phyloP scores from a whole-genome alignment of 1,140 invertebrate species.

The Diabrotica undecimpunctata region DNA sequence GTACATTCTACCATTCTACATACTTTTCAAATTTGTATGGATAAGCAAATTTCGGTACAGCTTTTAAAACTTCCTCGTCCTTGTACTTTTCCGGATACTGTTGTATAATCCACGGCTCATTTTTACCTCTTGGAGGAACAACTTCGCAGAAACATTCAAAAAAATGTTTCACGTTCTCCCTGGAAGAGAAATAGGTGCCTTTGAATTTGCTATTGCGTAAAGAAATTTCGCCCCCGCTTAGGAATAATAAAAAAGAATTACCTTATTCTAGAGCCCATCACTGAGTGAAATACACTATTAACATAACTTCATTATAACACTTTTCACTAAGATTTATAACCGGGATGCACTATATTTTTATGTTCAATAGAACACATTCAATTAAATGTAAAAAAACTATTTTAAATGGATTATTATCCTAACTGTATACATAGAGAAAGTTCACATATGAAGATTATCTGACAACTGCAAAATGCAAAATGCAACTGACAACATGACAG shows the following conservation, averaged over 20 bases:
- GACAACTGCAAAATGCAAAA: not conserved
- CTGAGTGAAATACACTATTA: not conserved
- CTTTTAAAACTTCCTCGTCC: conserved; percentile 73
- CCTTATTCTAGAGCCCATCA: conserved; percentile 31
- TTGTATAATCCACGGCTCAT: conserved; percentile 68
- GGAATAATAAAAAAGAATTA: conserved; percentile 14
- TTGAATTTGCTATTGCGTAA: not conserved
- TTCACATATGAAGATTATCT: not conserved
- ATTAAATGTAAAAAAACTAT: not conserved
- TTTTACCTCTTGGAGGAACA: conserved; percentile 58
- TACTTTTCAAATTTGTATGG: conserved; percentile 79
- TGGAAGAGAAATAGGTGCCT: conserved; percentile 40
- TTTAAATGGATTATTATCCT: not conserved
- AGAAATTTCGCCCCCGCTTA: not conserved
- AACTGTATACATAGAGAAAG: not conserved
- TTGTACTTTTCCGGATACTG: conserved; percentile 73
- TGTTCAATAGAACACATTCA: not conserved
- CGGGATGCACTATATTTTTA: not conserved
- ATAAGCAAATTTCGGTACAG: conserved; percentile 80
- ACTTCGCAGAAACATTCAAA: conserved; percentile 84
- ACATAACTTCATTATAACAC: not conserved
- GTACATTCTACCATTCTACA: conserved; percentile 37
- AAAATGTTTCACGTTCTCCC: conserved; percentile 73
- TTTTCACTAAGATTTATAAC: not conserved
- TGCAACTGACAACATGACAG: not conserved